Conservation (phyloP, 2,797 vertebrate species). For the Chelon auratus region DNA sequence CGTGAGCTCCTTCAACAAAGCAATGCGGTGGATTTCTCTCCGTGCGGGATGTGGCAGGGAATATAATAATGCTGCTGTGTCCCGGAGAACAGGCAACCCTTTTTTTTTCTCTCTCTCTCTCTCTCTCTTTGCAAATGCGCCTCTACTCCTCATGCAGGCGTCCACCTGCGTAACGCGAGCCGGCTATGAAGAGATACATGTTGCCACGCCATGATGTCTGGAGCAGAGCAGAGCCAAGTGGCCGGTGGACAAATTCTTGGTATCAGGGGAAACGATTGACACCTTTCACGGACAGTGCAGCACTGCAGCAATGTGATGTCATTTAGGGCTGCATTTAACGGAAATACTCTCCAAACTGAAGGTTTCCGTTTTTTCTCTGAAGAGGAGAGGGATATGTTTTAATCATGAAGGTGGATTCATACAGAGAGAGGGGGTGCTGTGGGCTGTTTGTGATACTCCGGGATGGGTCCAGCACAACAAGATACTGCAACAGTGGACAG, state of each 20-base stretch:
- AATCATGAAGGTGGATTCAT: constrained; percentile 15
- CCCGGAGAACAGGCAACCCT: constrained; percentile 36
- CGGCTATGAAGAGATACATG: constrained; percentile 44
- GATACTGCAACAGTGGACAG: constrained; percentile 61
- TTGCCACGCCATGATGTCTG: constrained; percentile 76
- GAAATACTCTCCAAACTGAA: constrained; percentile 5
- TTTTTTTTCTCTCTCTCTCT: too few relatives aligned
- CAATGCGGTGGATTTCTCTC: constrained; percentile 59
- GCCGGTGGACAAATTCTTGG: constrained; percentile 43
- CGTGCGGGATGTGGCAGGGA: constrained; percentile 33
- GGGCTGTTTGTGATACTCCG: constrained; percentile 60
- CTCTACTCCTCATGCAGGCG: constrained; percentile 44
- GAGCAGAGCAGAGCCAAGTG: constrained; percentile 57
- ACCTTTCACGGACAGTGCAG: constrained; percentile 69
- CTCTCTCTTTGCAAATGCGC: constrained; percentile 38
- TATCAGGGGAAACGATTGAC: constrained; percentile 60
- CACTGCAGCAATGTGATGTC: constrained; percentile 76
- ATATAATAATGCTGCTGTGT: constrained; percentile 40
- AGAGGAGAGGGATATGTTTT: constrained; percentile 18
- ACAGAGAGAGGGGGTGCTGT: constrained; percentile 44
- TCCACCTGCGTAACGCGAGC: constrained; percentile 68
- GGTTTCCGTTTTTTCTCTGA: neutral
- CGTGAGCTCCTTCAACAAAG: constrained; percentile 47
- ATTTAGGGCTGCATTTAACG: constrained; percentile 52
- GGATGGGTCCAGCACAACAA: constrained; percentile 65